Conservation (phyloP, 1,140 invertebrate genomes). For the Drosophila cardini region DNA sequence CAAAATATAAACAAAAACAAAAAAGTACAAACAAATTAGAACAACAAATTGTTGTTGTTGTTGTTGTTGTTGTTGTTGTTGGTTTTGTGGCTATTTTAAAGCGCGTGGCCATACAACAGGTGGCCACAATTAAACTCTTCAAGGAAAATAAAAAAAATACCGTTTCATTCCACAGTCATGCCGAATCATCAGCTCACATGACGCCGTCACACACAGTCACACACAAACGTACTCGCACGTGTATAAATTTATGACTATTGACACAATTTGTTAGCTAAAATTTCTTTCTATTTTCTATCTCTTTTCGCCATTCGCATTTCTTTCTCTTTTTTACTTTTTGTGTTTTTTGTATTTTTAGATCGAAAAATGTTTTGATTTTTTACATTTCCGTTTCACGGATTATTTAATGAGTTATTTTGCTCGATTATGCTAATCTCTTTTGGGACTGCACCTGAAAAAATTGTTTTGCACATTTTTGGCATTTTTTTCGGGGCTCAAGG, state of each 20-base stretch:
- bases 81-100: neutral
- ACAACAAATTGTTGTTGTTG: neutral
- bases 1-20: constrained; percentile 28
- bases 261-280: constrained; percentile 38
- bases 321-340: neutral
- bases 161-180: constrained; percentile 29
- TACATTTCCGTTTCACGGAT: constrained; percentile 54
- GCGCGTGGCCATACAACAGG: constrained; percentile 40
- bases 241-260: constrained; percentile 49
- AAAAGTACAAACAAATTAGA: constrained; percentile 4
- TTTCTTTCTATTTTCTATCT: constrained; percentile 12
- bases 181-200: constrained; percentile 45
- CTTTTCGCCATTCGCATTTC: neutral
- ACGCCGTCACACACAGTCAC: constrained; percentile 25
- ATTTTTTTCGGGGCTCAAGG: constrained; percentile 9
- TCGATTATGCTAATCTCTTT: constrained; percentile 43
- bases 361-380: constrained; percentile 17
- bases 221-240: constrained; percentile 3
- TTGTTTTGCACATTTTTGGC: constrained; percentile 29
- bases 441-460: constrained; percentile 39
- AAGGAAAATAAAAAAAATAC: constrained; percentile 25
- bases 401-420: constrained; percentile 58
- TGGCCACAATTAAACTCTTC: constrained; percentile 36
- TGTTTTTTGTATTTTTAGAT: constrained; percentile 22
- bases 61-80: constrained; percentile 10